These are phyloP conservation scores for Metellina segmentata DNA, from an alignment of 2,888 invertebrate species.

Conservation along the genomic window DNA sequence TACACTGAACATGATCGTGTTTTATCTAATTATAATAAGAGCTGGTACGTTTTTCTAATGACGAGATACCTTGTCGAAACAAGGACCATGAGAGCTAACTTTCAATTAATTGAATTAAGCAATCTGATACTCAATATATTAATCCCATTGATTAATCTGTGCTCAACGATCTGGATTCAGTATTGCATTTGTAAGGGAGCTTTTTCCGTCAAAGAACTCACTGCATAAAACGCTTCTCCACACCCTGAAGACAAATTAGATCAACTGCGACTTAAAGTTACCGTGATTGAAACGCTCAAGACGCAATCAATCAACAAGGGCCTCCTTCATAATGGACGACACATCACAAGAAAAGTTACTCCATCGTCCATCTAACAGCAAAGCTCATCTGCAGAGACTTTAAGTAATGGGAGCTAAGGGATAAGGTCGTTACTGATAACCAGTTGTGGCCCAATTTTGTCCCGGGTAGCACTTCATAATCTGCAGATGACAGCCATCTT, in stretches of 20 bases:
- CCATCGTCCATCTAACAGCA: neutral
- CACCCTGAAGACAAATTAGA: neutral
- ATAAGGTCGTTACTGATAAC: slow-evolving; percentile 40
- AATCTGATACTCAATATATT: no score
- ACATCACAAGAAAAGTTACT: neutral
- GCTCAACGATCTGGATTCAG: neutral
- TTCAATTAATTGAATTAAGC: no score
- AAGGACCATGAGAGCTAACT: no score
- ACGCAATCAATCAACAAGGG: slow-evolving; percentile 24
- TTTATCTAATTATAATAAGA: no score
- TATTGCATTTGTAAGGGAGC: neutral
- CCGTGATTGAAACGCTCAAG: neutral
- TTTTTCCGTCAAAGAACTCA: neutral
- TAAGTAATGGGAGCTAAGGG: slow-evolving; percentile 14
- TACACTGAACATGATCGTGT: no score
- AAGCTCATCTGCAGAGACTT: slow-evolving; percentile 29
- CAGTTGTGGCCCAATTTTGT: slow-evolving; percentile 41
- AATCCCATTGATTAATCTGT: no score
- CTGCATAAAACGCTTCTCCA: neutral
- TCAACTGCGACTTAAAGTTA: neutral
- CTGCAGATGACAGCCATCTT: slow-evolving; percentile 54
- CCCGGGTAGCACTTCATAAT: slow-evolving; percentile 35
- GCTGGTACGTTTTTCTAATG: no score
- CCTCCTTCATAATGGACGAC: slow-evolving; percentile 5
- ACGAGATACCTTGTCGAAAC: no score